Evolutionary conservation across 1,140 invertebrate species (phyloP).

Genomic region (Globodera rostochiensis): DNA sequence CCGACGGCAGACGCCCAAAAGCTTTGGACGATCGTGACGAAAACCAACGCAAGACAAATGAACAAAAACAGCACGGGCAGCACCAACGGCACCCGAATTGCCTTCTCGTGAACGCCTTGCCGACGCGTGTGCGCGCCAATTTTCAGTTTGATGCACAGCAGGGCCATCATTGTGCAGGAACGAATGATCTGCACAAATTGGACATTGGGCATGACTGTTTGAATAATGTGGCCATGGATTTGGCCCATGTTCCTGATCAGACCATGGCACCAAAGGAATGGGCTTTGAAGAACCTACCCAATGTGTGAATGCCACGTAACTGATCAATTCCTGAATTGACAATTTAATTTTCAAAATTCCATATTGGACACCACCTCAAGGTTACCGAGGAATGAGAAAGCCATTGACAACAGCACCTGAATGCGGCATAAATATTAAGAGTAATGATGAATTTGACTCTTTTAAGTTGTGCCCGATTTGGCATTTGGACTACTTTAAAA

Average conservation of each 20-base stretch:
- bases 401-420: constrained; percentile 36
- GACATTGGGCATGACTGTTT: neutral
- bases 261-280: neutral
- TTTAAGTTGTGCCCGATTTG: neutral
- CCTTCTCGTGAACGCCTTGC: constrained; percentile 44
- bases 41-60: constrained; percentile 37
- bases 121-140: constrained; percentile 34
- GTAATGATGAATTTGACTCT: constrained; percentile 10
- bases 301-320: constrained; percentile 48
- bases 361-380: constrained; percentile 19
- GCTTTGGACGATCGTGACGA: constrained; percentile 42
- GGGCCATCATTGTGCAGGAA: constrained; percentile 46
- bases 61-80: constrained; percentile 50
- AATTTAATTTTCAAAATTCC: neutral
- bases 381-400: constrained; percentile 47
- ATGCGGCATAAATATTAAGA: neutral
- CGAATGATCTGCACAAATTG: constrained; percentile 28
- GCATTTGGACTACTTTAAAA: no score
- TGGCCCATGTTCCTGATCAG: neutral
- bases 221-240: neutral
- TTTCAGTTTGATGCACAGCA: constrained; percentile 43
- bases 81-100: constrained; percentile 46
- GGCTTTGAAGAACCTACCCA: constrained; percentile 22
- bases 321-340: constrained; percentile 31
- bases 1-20: constrained; percentile 38